A percentile compares a stretch with the other conserved stretches of the same genome.
These are phyloP conservation scores for Podargus strigoides DNA, from an alignment of 2,797 vertebrate genomes.

Conservation along the genomic window DNA sequence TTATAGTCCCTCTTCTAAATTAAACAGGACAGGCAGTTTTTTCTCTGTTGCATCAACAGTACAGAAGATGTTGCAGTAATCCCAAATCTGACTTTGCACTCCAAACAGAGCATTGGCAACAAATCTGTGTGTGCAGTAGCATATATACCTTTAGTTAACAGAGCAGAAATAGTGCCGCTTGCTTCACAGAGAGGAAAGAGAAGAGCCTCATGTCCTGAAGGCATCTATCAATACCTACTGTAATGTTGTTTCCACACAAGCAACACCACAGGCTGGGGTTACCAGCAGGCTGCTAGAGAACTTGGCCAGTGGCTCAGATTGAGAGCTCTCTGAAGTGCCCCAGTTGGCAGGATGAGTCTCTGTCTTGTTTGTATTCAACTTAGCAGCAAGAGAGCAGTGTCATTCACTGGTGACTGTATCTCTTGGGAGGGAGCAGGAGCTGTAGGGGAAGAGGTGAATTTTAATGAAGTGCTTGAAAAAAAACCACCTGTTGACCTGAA, in stretches of 20 bases:
- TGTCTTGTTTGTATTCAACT: not conserved
- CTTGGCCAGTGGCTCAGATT: not conserved
- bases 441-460: not conserved
- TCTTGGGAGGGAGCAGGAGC: not conserved
- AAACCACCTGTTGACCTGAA: not conserved
- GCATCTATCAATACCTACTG: not conserved
- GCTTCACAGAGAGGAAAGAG: not conserved
- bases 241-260: not conserved
- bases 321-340: not conserved
- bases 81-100: accelerated
- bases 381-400: not conserved
- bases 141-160: not conserved
- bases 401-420: not conserved
- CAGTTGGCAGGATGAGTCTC: not conserved
- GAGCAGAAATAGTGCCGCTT: not conserved
- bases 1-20: not conserved
- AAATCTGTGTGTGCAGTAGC: not conserved
- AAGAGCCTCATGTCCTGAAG: not conserved
- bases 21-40: not conserved
- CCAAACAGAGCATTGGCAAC: not conserved
- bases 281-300: not conserved
- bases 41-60: not conserved
- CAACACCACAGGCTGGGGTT: not conserved
- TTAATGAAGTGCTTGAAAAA: not conserved
- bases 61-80: accelerated